A percentile compares a stretch with the other conserved stretches of the same genome.
These are phyloP conservation scores for Rostratula benghalensis DNA, from an alignment of 2,113 vertebrate species.

Conservation along the genomic window DNA sequence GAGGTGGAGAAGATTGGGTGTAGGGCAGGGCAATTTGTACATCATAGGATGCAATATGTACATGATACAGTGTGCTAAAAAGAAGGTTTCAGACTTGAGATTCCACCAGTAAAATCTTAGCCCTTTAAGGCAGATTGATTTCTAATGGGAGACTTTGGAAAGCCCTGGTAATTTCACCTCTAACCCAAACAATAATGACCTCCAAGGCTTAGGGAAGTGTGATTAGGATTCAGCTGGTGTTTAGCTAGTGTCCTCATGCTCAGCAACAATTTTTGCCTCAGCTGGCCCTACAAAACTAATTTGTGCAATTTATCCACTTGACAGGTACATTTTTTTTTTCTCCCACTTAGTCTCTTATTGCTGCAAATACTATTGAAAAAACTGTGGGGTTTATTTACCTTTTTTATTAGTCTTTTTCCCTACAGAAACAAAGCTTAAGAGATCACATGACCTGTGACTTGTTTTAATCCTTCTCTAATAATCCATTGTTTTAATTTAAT, in stretches of 20 bases:
- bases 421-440: neutral
- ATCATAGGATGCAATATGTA: neutral
- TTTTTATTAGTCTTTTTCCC: neutral
- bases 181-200: neutral
- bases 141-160: neutral
- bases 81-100: neutral
- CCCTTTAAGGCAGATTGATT: neutral
- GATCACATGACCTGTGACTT: neutral
- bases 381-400: neutral
- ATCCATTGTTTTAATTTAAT: neutral
- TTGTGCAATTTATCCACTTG: neutral
- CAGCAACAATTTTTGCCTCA: neutral
- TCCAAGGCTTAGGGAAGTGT: neutral
- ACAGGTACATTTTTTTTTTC: neutral
- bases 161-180: neutral
- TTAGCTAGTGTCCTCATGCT: neutral
- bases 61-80: neutral
- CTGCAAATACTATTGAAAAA: neutral
- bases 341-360: neutral
- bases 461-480: neutral
- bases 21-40: neutral
- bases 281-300: neutral
- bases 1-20: neutral
- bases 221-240: neutral
- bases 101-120: neutral